Evolutionary conservation across 2,113 vertebrate species (phyloP), one percentile per base, ranked within the genome.

Genomic region (Elachura formosa): DNA sequence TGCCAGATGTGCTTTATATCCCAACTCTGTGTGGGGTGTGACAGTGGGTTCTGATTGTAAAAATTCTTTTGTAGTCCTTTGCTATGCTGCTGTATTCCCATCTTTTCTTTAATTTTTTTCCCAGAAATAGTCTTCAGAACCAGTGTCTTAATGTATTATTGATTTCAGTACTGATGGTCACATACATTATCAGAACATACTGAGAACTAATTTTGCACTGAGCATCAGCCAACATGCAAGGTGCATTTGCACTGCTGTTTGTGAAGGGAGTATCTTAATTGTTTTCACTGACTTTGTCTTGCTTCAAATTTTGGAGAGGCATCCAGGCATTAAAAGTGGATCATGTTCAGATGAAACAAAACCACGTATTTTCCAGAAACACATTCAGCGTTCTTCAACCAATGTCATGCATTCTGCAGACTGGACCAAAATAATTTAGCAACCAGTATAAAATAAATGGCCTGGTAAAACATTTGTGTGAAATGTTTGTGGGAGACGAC

Each of bases 1-100:
- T 93, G 51, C 54, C 22, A 33, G 41, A 34, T 73, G 23, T 54
- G 78, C 51, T 74, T 61, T 40, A 14, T 11, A 69, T 52, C 34
- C 52, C 66, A 43, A 23, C 7, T 93, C 51, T 28, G 3, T 31
- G 36, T 66, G 62, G 16, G 33, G 19, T 38, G 26, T 28, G 34
- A 74, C 52, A 77, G 25, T 11, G 8, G 0, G 0, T 49, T 51
- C 18, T 38, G 56, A 67, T n/a, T 58, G 17, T 46, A 48, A 72
- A 82, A 84, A 43, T 46, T 34, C n/a, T 58, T 86, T 69, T 23
- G 23, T 41, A 75, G 26, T 43, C 48, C 36, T 86, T 83, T 86
- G 24, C 67, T 64, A 64, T 79, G 67, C 46, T 72, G 38, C 56
- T 89, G 25, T 12, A 74, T 87, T 36, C 25, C 3, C 28, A n/a